Base-by-base conservation (phyloP, 2,113 vertebrate species). In the Morone chrysops region DNA sequence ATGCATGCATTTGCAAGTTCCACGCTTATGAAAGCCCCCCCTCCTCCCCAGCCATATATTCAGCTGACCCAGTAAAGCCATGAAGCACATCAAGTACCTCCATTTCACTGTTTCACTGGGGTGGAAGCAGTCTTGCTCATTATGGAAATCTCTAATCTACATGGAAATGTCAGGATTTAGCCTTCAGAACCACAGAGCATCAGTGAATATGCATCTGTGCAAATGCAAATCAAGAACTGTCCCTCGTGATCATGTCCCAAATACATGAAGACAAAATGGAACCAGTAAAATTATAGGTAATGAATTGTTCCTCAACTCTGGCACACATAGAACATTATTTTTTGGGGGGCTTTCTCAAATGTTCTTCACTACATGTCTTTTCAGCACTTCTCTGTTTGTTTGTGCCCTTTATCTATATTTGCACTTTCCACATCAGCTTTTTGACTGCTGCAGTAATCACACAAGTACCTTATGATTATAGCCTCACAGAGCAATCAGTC, bases 61-160 rank as follows among this genome's bases (percentile, higher is more conserved):
- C 41, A 75, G 56, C 62, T 90, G 85, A 86, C 88, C 83, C 45
- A 65, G 8, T 86, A 70, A 85, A 84, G 71, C 59, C 87, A 75
- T 53, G 0, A 61, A 43, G 81, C 62, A 69, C 61, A 84, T 84
- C 69, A 38, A 65, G 74, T 10, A 17, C 40, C 67, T 74, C 56
- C 48, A 70, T 8, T 3, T 12, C 47, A 16, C 4, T 0, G 14
- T 63, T 71, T 67, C 43, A 25, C 65, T 25, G 41, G 53, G 11
- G 61, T 54, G 6, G 60, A 36, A 56, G 12, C 70, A 70, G 47
- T 43, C 7, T 13, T 8, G 59, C 81, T 92, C 74, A 87, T 89
- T 90, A 89, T 79, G 62, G 80, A 89, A 88, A 92, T 90, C 74
- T 87, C 54, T 20, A n/a, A 41, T 68, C 65, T 72, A 36, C 36